These are phyloP conservation scores for Podiceps cristatus DNA, from an alignment of 2,113 vertebrate genomes.

Conservation along the genomic window DNA sequence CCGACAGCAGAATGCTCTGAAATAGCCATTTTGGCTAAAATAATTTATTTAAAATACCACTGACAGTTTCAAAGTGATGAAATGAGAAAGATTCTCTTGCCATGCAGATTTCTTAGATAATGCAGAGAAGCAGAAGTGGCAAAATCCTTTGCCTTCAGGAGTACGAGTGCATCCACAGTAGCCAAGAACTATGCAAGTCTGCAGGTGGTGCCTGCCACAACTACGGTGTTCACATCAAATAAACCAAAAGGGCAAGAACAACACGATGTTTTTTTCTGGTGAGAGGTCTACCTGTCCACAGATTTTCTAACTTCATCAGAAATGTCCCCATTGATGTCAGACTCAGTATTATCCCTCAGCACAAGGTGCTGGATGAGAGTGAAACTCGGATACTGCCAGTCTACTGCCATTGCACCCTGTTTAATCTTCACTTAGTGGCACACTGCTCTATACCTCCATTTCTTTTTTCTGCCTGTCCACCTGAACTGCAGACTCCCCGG, in stretches of 20 bases:
- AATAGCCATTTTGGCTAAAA: slow-evolving; percentile 57
- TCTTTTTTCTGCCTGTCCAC: neutral
- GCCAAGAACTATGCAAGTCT: neutral
- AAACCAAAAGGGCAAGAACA: neutral
- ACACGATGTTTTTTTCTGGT: neutral
- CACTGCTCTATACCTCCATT: neutral
- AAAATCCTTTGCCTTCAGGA: neutral
- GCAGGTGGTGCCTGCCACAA: neutral
- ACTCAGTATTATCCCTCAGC: neutral
- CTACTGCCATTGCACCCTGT: no score
- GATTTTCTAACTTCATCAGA: neutral
- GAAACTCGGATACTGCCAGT: neutral
- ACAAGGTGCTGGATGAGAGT: neutral
- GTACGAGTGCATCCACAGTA: fast-evolving
- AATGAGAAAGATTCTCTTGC: neutral
- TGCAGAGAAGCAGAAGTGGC: neutral
- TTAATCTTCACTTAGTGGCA: neutral
- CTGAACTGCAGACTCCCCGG: neutral
- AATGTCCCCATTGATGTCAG: neutral
- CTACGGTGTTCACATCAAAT: neutral
- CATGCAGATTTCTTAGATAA: neutral
- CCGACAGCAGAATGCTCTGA: slow-evolving; percentile 59
- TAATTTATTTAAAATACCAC: slow-evolving; percentile 36
- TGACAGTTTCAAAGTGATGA: slow-evolving; percentile 23
- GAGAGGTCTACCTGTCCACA: neutral